phyloP scores from a whole-genome alignment of 1,140 invertebrate genomes.

The Ceratitis capitata region DNA sequence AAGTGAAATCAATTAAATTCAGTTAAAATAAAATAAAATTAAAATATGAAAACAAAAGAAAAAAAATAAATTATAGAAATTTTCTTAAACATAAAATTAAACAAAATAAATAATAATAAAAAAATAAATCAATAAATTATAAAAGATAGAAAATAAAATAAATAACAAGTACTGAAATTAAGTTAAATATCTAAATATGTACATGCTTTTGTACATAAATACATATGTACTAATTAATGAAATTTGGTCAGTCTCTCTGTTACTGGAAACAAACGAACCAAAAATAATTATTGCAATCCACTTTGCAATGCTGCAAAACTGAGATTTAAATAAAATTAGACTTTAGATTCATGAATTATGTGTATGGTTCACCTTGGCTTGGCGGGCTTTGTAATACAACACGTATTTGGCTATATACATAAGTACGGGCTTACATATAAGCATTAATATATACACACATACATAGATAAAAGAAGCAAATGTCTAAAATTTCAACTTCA shows the following conservation, averaged over 20 bases:
- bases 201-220: neutral
- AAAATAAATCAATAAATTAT: too few species aligned
- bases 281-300: neutral
- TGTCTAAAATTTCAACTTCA: neutral
- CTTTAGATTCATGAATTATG: neutral
- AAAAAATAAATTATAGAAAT: too few species aligned
- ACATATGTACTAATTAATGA: neutral
- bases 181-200: too few species aligned
- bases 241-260: neutral
- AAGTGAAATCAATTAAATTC: too few species aligned
- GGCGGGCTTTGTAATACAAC: neutral
- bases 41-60: too few species aligned
- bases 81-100: too few species aligned
- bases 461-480: too few species aligned
- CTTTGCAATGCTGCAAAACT: neutral
- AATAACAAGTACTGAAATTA: too few species aligned
- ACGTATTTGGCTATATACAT: neutral
- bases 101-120: too few species aligned
- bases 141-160: too few species aligned
- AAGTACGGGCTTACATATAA: neutral
- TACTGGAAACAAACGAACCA: neutral
- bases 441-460: neutral
- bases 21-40: too few species aligned
- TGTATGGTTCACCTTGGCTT: neutral
- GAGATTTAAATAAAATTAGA: neutral